These are phyloP conservation scores for Gymnoscelis rufifasciata DNA, from an alignment of 2,888 invertebrate species.

Conservation along the genomic window DNA sequence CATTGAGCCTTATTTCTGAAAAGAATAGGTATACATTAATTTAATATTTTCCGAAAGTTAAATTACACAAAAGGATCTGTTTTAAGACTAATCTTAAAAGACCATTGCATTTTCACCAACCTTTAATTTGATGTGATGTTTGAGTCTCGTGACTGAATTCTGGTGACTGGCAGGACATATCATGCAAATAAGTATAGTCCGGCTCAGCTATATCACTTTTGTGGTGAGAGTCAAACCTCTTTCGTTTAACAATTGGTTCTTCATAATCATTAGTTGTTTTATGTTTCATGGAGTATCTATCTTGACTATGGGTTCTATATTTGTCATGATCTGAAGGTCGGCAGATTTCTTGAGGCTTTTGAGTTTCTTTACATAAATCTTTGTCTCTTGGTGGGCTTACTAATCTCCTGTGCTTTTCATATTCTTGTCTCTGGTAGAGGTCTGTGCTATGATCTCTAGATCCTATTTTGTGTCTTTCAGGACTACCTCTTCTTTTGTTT, in stretches of 20 bases:
- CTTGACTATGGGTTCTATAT: slow-evolving; percentile 28
- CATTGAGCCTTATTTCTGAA: slow-evolving; percentile 56
- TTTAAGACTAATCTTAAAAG: background rate
- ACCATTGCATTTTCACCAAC: slow-evolving; percentile 33
- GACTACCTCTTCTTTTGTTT: slow-evolving; percentile 29
- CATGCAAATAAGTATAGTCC: slow-evolving; percentile 28
- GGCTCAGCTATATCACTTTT: slow-evolving; percentile 26
- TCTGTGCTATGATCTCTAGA: slow-evolving; percentile 31
- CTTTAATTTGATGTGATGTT: slow-evolving; percentile 40
- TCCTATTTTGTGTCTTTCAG: slow-evolving; percentile 37
- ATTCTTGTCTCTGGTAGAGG: slow-evolving; percentile 33
- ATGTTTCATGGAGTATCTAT: slow-evolving; percentile 40
- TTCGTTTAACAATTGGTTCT: slow-evolving; percentile 46
- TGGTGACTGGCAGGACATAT: slow-evolving; percentile 57
- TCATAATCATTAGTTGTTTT: slow-evolving; percentile 42
- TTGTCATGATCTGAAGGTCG: slow-evolving; percentile 33
- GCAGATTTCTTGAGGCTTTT: slow-evolving; percentile 22
- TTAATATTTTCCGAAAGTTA: background rate
- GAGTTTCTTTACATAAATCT: slow-evolving; percentile 17
- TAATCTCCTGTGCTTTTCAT: slow-evolving; percentile 36
- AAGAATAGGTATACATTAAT: slow-evolving; percentile 17
- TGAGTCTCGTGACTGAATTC: slow-evolving; percentile 42
- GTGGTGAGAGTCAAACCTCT: slow-evolving; percentile 35
- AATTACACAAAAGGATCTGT: background rate
- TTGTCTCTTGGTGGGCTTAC: slow-evolving; percentile 44